These are phyloP conservation scores for Drosophila longiperda DNA, from an alignment of 2,888 invertebrate species.

Conservation along the genomic window DNA sequence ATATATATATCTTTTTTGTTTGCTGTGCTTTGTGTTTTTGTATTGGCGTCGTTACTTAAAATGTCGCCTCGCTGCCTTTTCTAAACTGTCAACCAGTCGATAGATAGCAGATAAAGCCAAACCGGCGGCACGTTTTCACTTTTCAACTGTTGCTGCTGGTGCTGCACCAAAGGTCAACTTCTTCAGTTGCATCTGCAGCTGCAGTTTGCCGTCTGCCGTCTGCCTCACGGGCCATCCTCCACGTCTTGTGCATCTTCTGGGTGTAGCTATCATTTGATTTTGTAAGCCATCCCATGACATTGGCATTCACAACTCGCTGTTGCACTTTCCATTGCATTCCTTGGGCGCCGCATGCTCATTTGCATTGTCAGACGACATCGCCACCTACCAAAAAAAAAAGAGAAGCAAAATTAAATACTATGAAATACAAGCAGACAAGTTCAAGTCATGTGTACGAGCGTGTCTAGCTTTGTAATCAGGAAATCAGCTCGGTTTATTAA, in stretches of 20 bases:
- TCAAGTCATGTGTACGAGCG: constrained; percentile 19
- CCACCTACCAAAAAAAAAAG: constrained; percentile 9
- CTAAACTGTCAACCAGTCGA: constrained; percentile 75
- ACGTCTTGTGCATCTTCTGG: constrained; percentile 9
- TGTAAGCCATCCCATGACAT: constrained; percentile 37
- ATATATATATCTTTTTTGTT: neutral
- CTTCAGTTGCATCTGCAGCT: constrained; percentile 25
- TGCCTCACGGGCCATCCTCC: neutral
- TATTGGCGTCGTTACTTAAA: constrained; percentile 21
- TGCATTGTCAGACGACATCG: constrained; percentile 21
- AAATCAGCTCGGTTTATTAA: constrained; percentile 38
- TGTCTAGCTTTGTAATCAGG: constrained; percentile 20
- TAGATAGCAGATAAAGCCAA: constrained; percentile 57
- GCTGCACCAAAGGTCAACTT: constrained; percentile 59
- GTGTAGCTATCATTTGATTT: constrained; percentile 63
- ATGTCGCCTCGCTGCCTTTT: constrained; percentile 60
- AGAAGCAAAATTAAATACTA: neutral
- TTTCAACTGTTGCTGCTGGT: constrained; percentile 56
- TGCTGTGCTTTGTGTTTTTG: constrained; percentile 50
- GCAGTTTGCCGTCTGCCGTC: neutral
- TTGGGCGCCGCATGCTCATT: constrained; percentile 24
- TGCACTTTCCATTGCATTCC: constrained; percentile 53
- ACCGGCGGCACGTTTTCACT: constrained; percentile 68
- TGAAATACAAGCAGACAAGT: constrained; percentile 18
- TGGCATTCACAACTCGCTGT: constrained; percentile 36